These are phyloP conservation scores for Platypus cylindrus DNA, from an alignment of 2,888 invertebrate genomes.

Conservation along the genomic window DNA sequence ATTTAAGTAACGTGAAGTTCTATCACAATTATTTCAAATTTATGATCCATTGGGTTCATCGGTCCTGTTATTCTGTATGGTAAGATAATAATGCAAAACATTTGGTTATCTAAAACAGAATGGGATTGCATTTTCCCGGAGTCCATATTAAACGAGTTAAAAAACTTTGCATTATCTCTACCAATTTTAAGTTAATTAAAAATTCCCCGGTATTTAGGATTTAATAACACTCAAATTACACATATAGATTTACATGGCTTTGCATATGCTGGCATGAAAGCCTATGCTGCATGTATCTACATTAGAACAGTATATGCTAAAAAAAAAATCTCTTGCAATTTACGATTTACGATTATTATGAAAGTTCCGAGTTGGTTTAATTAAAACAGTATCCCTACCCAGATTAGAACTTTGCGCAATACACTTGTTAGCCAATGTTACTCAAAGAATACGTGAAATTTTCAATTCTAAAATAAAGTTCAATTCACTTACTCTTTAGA, in stretches of 20 bases:
- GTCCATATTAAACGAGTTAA: no score
- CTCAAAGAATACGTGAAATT: not conserved
- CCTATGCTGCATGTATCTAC: constrained; percentile 15
- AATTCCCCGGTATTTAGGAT: constrained; percentile 11
- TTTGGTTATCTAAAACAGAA: no score
- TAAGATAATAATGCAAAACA: no score
- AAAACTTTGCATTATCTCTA: no score
- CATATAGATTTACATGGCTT: constrained; percentile 15
- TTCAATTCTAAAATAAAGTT: not conserved
- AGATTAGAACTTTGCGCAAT: constrained; percentile 13
- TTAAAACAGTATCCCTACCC: constrained; percentile 11
- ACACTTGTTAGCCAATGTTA: constrained; percentile 7
- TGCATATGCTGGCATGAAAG: constrained; percentile 15
- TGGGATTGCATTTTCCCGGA: no score
- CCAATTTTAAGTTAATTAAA: no score
- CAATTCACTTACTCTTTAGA: constrained; percentile 4
- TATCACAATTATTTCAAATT: no score
- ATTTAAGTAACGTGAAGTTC: no score
- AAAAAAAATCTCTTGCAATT: constrained; percentile 2
- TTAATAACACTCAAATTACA: constrained; percentile 1
- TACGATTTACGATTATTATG: constrained; percentile 22
- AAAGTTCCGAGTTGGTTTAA: constrained; percentile 21
- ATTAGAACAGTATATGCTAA: constrained; percentile 7
- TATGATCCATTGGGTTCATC: no score
- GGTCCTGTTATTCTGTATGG: no score